Evolutionary conservation across 1,140 invertebrate genomes (phyloP).

Genomic region (Lycorma delicatula): DNA sequence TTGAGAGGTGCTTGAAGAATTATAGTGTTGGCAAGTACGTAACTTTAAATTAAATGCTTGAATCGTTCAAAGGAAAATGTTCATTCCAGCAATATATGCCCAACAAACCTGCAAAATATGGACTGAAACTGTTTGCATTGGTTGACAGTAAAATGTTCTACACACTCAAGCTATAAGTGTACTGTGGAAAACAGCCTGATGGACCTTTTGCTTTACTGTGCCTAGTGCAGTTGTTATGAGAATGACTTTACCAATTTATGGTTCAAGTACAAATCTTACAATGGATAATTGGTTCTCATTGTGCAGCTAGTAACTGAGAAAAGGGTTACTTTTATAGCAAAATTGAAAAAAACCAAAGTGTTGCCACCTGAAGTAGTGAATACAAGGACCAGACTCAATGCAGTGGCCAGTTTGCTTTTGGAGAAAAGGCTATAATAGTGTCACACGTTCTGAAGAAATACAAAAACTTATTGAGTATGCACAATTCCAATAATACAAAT

Average conservation of each 20-base stretch:
- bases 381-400: background rate
- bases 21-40: constrained; percentile 21
- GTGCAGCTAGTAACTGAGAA: constrained; percentile 32
- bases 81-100: constrained; percentile 38
- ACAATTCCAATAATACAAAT: constrained; percentile 24
- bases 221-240: constrained; percentile 32
- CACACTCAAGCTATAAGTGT: constrained; percentile 31
- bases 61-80: constrained; percentile 34
- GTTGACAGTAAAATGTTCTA: constrained; percentile 33
- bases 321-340: constrained; percentile 33
- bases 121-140: constrained; percentile 35
- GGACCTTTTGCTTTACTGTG: constrained; percentile 29
- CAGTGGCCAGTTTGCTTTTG: background rate
- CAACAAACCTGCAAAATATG: constrained; percentile 35
- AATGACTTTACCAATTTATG: constrained; percentile 32
- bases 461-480: constrained; percentile 29
- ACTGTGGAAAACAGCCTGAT: constrained; percentile 29
- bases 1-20: constrained; percentile 28
- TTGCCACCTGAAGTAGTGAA: constrained; percentile 23
- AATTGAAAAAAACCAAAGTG: constrained; percentile 37
- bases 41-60: constrained; percentile 35
- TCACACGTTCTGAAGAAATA: constrained; percentile 33
- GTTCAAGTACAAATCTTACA: constrained; percentile 35
- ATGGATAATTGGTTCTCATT: constrained; percentile 38
- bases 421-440: background rate